phyloP scores from a whole-genome alignment of 1,140 invertebrate genomes.

The Lepidurus packardi region DNA sequence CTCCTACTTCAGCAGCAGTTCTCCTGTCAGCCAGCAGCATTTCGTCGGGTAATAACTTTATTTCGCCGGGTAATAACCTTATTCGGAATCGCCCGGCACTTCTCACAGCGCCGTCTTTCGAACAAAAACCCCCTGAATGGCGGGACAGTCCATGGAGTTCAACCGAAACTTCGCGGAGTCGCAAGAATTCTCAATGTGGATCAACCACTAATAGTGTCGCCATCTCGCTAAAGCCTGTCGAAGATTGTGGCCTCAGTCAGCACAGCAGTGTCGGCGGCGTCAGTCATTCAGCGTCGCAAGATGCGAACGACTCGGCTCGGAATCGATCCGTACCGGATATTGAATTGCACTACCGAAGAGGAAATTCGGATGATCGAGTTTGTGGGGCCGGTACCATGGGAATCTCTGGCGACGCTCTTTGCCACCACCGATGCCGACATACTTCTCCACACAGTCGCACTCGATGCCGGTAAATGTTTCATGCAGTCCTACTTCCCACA shows the following conservation, averaged over 20 bases:
- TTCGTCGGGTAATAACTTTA: background rate
- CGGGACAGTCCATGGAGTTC: conserved; percentile 31
- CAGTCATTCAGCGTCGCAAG: conserved; percentile 8
- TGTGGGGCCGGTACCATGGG: conserved; percentile 20
- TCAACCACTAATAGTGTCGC: conserved; percentile 31
- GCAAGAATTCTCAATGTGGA: conserved; percentile 32
- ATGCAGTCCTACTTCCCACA: background rate
- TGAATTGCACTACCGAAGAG: conserved; percentile 67
- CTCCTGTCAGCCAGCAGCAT: background rate
- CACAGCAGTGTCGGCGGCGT: conserved; percentile 29
- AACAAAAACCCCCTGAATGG: conserved; percentile 29
- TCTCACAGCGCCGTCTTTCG: conserved; percentile 30
- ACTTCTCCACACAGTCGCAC: conserved; percentile 33
- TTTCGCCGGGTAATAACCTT: background rate
- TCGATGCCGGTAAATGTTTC: conserved; percentile 36
- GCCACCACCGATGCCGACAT: background rate
- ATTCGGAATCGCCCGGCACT: conserved; percentile 22
- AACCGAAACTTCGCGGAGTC: conserved; percentile 33
- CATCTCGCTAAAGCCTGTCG: conserved; percentile 4
- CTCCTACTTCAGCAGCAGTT: background rate
- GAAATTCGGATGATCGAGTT: conserved; percentile 36
- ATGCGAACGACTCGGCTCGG: conserved; percentile 19
- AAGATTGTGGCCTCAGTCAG: conserved; percentile 17
- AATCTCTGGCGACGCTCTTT: conserved; percentile 28
- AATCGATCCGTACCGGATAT: conserved; percentile 76